Conservation (phyloP, 2,113 vertebrate genomes). For the Pogonocichla stellata region DNA sequence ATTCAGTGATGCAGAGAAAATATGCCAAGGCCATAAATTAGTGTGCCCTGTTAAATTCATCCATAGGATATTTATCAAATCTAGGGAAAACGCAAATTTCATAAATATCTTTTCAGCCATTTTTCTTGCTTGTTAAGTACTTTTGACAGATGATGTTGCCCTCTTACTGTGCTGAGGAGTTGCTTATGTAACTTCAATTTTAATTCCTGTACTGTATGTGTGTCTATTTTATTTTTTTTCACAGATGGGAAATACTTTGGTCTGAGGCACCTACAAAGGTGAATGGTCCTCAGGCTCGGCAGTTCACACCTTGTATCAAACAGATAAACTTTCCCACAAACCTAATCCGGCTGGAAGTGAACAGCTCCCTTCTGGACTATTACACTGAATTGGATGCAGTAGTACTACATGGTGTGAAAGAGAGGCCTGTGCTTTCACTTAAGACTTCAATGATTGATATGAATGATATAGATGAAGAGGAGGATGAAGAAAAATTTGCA, state of each 20-base stretch:
- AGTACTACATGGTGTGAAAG: slow-evolving; percentile 88
- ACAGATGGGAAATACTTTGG: slow-evolving; percentile 97
- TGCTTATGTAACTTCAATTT: neutral
- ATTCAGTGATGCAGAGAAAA: neutral
- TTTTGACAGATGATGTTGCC: neutral
- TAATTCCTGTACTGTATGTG: neutral
- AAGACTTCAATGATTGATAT: slow-evolving; percentile 88
- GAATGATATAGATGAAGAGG: slow-evolving; percentile 88
- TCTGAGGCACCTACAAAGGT: slow-evolving; percentile 87
- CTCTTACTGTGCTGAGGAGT: neutral
- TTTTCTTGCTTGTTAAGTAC: neutral
- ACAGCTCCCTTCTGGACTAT: slow-evolving; percentile 94
- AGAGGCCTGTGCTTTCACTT: slow-evolving; percentile 87
- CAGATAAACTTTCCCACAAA: slow-evolving; percentile 94
- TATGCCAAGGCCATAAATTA: neutral
- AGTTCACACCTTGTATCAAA: slow-evolving; percentile 93
- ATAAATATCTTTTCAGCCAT: neutral
- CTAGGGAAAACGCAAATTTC: neutral
- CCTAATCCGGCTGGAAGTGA: slow-evolving; percentile 93
- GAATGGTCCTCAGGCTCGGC: slow-evolving; percentile 88
- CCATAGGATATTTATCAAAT: neutral
- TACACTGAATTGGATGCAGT: slow-evolving; percentile 98
- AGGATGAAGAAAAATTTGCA: slow-evolving; percentile 82
- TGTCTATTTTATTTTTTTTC: slow-evolving; percentile 3
- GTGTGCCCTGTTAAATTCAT: neutral